Conservation (phyloP, 53 echinoderm and acorn worm genomes). For the Antedon mediterranea region DNA sequence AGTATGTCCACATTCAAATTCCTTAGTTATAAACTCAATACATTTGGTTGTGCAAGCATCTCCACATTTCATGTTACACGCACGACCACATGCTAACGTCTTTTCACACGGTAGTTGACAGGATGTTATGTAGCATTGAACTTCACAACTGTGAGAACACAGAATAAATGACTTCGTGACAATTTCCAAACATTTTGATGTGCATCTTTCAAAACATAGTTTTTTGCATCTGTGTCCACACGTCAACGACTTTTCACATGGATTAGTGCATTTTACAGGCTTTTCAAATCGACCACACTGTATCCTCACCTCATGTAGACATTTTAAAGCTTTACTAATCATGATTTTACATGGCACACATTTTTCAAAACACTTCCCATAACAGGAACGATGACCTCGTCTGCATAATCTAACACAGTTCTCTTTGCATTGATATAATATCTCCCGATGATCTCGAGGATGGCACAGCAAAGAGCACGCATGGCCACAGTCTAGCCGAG, state of each 20-base stretch:
- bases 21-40: conserved; percentile 9
- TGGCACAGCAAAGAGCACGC: background rate
- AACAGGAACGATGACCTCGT: background rate
- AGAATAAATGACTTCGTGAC: background rate
- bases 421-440: background rate
- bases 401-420: background rate
- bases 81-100: conserved; percentile 39
- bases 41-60: conserved; percentile 16
- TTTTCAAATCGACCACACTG: background rate
- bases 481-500: background rate
- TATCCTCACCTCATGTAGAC: background rate
- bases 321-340: background rate
- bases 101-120: conserved; percentile 24
- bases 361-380: background rate
- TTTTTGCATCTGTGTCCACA: background rate
- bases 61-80: conserved; percentile 10
- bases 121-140: background rate
- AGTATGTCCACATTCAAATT: conserved; percentile 47
- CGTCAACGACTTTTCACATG: background rate
- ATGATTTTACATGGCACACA: background rate
- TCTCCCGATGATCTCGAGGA: background rate
- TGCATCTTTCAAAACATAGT: background rate
- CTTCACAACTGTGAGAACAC: background rate
- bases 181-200: background rate
- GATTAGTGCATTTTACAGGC: background rate